phyloP scores from a whole-genome alignment of 2,888 invertebrate species.

The Macropis europaea region DNA sequence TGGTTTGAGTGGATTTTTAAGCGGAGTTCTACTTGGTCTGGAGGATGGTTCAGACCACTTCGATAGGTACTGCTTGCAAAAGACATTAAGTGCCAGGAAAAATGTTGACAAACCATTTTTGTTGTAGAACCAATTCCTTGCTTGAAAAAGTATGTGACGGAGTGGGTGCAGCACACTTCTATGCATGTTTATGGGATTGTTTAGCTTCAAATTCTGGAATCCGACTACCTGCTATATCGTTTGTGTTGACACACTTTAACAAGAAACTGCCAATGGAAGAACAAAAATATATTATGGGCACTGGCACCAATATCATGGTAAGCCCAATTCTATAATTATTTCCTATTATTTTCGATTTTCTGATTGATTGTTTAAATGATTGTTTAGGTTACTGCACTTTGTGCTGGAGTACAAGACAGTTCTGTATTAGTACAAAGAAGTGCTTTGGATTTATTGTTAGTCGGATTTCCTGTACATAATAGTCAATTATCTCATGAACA shows the following conservation, averaged over 20 bases:
- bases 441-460: constrained; percentile 89
- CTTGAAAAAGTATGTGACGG: constrained; percentile 88
- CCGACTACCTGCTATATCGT: constrained; percentile 90
- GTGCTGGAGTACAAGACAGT: constrained; percentile 89
- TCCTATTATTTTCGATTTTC: neutral
- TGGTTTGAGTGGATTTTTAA: constrained; percentile 92
- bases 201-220: constrained; percentile 90
- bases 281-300: constrained; percentile 91
- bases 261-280: constrained; percentile 89
- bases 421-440: constrained; percentile 92
- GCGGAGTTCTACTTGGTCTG: constrained; percentile 92
- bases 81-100: neutral
- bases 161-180: constrained; percentile 90
- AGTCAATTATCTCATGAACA: constrained; percentile 86
- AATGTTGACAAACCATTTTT: constrained; percentile 26
- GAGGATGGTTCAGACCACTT: constrained; percentile 93
- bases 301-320: constrained; percentile 91
- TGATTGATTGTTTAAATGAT: constrained; percentile 20
- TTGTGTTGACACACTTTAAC: constrained; percentile 89
- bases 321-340: constrained; percentile 1
- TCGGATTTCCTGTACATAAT: constrained; percentile 92
- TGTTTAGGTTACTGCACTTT: constrained; percentile 86
- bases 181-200: constrained; percentile 93
- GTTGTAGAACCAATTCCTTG: constrained; percentile 83
- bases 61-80: constrained; percentile 83